These are phyloP conservation scores for Harpalus rubripes DNA, from an alignment of 2,888 invertebrate species.

Conservation along the genomic window DNA sequence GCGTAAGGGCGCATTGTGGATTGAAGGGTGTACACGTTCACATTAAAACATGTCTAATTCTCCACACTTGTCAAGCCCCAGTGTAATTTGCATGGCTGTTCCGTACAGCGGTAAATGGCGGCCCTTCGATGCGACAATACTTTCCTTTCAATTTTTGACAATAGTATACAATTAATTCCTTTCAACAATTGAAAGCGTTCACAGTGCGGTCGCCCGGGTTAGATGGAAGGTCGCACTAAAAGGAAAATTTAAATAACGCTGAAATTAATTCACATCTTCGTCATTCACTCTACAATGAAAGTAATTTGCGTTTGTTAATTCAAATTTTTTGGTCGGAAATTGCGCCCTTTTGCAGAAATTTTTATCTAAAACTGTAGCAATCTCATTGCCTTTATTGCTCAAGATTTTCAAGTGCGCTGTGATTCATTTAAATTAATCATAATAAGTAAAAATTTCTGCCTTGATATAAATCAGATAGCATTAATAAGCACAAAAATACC, in stretches of 20 bases:
- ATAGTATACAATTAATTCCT: conserved; percentile 66
- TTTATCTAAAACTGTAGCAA: conserved; percentile 47
- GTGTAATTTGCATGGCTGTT: conserved; percentile 58
- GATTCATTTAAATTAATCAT: conserved; percentile 40
- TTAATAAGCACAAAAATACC: conserved; percentile 8
- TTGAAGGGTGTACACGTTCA: not conserved
- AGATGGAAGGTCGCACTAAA: conserved; percentile 64
- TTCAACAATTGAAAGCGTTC: conserved; percentile 63
- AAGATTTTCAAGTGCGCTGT: not conserved
- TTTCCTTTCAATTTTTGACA: conserved; percentile 66
- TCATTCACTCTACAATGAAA: conserved; percentile 62
- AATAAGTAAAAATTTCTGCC: conserved; percentile 16
- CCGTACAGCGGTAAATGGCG: conserved; percentile 44
- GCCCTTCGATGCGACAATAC: conserved; percentile 64
- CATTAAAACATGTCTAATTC: conserved; percentile 47
- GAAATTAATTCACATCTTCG: conserved; percentile 62
- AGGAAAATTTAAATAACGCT: conserved; percentile 64
- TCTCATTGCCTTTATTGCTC: conserved; percentile 7
- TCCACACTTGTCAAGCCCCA: conserved; percentile 32
- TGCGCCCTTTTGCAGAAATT: conserved; percentile 54
- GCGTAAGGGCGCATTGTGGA: not conserved
- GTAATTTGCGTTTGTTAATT: conserved; percentile 65
- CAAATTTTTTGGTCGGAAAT: conserved; percentile 64
- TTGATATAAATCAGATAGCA: not conserved
- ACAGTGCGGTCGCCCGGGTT: conserved; percentile 49